Base-by-base conservation (phyloP, 2,113 vertebrate genomes). In the Oncorhynchus clarkii region DNA sequence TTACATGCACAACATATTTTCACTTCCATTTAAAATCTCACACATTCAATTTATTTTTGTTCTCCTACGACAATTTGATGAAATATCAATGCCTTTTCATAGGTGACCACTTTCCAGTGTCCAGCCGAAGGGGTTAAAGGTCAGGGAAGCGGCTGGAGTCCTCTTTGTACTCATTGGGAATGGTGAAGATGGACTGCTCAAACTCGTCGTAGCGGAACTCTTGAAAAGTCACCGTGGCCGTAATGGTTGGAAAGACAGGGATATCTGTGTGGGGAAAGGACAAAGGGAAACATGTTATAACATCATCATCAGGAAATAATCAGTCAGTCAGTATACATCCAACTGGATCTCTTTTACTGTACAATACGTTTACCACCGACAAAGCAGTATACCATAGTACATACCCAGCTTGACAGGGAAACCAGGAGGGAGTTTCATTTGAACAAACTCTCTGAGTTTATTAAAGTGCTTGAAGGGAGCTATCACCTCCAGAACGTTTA, bases 401-500 rank as follows among this genome's bases (percentile, higher is more conserved):
- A 94, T 92, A 99, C 97, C 98, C 77, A 99, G 85, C 89, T 99
- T 99, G 77, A 99, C 97, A 78, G 98, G 98, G 89, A 99, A 99
- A 76, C 97, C 98, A 51, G 98, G 98, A 57, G 98, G 98, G 86
- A 99, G 97, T 89, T 99, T 99, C 98, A 99, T 99, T 86, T 99
- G 98, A 88, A 99, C 97, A 93, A 99, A 99, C 94, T 99, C 98
- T 95, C 98, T 94, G 93, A 99, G 97, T 92, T 99, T 99, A 95
- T 99, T 99, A 96, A 99, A 99, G 97, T 99, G 98, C 96, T 99
- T 99, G 94, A 99, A 99, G 81, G 98, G 98, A 87, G 98, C 98
- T 70, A 99, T 95, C 82, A 99, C 96, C 93, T 99, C 98, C 90
- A 99, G 93, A 90, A 99, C 97, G 93, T 99, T 99, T 93, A 99